Base-by-base conservation (phyloP, 92 coral and sea anemone species). In the Siderastrea siderea region DNA sequence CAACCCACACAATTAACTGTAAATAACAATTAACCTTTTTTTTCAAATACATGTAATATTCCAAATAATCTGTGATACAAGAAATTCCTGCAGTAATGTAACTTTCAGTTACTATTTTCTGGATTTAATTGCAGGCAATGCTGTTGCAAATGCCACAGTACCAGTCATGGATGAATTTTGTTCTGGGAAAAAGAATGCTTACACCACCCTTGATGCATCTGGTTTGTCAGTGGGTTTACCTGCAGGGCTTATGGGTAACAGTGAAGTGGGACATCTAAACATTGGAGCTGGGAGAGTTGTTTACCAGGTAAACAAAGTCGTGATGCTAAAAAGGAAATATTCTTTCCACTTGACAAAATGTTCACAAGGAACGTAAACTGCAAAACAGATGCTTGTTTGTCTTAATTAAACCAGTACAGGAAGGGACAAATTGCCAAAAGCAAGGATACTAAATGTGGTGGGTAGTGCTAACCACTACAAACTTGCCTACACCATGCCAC, bases 261-360 rank as follows among this genome's bases (percentile, higher is more conserved):
- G 98, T 84, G 99, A 97, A 89, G 98, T 97, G 43, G 99, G 99
- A 1, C 99, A 97, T 91, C 91, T 97, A n/a, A 97, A 93, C 71
- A 95, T 97, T 80, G 99, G 99, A 54, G 98, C 99, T 68, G 99
- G 99, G 13, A 84, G 99, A 71, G 97, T 94, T 67, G 62, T 97
- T 44, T 95, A 95, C 74, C 99, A 97, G 98, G 99, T 93, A 80
- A 48, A 15, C 68, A 38, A 50, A 9, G n/a, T 50, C 2, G 10
- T 53, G 47, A 48, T 72, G 53, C 5, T 15, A 19, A 16, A 38
- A 7, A 64, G n/a, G 4, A 64, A 64, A n/a, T 60, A 60, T 60
- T 60, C 65, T 60, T 14, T 14, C 8, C 61, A 7, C 10, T 8
- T 14, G 38, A 26, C 38, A 26, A 26, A 26, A 26, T 26, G 38